Base-by-base conservation (phyloP, 1,140 invertebrate genomes). In the Antheraea pernyi region DNA sequence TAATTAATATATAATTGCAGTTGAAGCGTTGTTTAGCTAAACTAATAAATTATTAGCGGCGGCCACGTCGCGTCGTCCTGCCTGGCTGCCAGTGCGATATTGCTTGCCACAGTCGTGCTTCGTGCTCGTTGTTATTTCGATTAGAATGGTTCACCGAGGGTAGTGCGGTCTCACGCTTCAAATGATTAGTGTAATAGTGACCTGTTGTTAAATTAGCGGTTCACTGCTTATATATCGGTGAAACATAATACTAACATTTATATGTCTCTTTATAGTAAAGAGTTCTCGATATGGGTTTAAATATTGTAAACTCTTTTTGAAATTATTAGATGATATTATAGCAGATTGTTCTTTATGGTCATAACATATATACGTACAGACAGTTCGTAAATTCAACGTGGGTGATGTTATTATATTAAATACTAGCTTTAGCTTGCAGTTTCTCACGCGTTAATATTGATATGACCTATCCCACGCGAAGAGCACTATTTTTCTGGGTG, bases 161-260 rank as follows among this genome's bases (percentile, higher is more conserved):
- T 87, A 84, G 85, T 83, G 80, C 80, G 83, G 79, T 89, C 84
- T 91, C 86, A 91, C 86, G 88, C 81, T 91, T 84, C 76, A 72
- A 82, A 83, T 82, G 82, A 84, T 77, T 77, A 78, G 71, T 79
- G 77, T 81, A 83, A 75, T 73, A 69, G 78, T 68, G 79, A 79
- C 77, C 74, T 78, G 73, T 75, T 79, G 72, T 75, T 78, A 69
- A 79, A 81, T 77, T 79, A 79, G 46, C 46, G 46, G 46, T 53
- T 53, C 46, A 13, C 46, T 53, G 11, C 4, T n/a, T 53, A 53
- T 53, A 53, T 53, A 53, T 53, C 16, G 46, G 46, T 53, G 16
- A 53, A 53, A 53, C 46, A 53, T 53, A 53, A 53, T 53, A 53
- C 46, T 13, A n/a, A 53, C 16, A 53, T 53, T 53, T 53, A 53